Evolutionary conservation across 2,113 vertebrate species (phyloP), one percentile per base, ranked within the genome.

Genomic region (Macrotis lagotis): DNA sequence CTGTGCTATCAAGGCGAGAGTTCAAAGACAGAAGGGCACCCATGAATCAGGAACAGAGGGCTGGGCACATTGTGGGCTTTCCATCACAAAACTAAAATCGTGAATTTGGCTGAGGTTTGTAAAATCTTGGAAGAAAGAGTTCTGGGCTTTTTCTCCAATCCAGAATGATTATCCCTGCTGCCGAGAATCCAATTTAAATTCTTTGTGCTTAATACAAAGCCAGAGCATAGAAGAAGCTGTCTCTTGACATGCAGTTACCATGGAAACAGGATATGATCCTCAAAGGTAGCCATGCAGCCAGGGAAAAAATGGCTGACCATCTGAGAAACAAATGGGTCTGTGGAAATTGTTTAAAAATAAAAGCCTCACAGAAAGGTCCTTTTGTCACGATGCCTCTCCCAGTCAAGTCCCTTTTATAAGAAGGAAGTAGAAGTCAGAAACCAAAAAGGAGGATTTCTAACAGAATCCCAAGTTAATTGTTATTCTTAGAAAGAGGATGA

Each of bases 141-240:
- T 95, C 92, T 31, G 52, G 96, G 95, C 95, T n/a, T 37, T 66
- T 95, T 93, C 96, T 95, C 96, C 96, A 92, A 96, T 94, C 97
- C 96, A 91, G 96, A 97, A 97, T 90, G 96, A 97, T 97, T 92
- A 93, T 95, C 97, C 92, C 93, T 97, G 94, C 94, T 47, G 97
- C 97, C 88, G 50, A 97, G 97, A 97, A 92, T 90, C 94, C 94
- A 94, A 98, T 98, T 98, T 98, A 98, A 98, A 97, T 97, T 97
- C 98, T 98, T 99, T 99, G 98, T 99, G 98, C 98, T 95, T 91
- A 50, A 97, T 98, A 99, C 99, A 99, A 99, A 99, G 98, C 98
- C 90, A 94, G 83, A 96, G 98, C 94, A 97, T 95, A 97, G 98
- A 97, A 96, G 98, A 98, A 98, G 97, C 98, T 98, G 98, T 97